phyloP scores from a whole-genome alignment of 2,113 vertebrate species.

The Triplophysa dalaica region DNA sequence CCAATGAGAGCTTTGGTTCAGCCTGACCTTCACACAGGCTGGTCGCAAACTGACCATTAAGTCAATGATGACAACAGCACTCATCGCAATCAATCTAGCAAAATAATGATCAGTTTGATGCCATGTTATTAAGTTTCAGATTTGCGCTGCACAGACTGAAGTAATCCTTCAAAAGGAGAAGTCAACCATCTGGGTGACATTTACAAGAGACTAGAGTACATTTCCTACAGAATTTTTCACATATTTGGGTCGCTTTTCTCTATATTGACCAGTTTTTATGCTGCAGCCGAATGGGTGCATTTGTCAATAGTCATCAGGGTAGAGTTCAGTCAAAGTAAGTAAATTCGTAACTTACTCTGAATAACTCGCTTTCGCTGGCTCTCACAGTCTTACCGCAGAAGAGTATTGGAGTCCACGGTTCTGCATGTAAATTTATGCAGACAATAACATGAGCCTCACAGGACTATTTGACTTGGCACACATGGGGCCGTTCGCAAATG shows the following conservation, averaged over 20 bases:
- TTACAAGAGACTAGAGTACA: neutral
- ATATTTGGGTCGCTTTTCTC: neutral
- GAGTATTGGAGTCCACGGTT: conserved; percentile 42
- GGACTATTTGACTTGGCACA: conserved; percentile 72
- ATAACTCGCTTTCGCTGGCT: neutral
- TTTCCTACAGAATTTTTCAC: neutral
- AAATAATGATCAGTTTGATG: conserved; percentile 86
- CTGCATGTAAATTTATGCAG: conserved; percentile 63
- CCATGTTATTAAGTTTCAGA: conserved; percentile 45
- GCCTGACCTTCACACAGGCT: conserved; percentile 87
- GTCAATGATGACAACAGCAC: conserved; percentile 86
- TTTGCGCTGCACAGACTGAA: neutral
- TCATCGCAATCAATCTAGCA: conserved; percentile 86
- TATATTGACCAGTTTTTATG: conserved; percentile 28
- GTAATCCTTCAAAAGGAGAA: neutral
- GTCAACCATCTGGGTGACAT: neutral
- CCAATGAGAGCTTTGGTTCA: conserved; percentile 82
- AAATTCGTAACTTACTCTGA: conserved; percentile 17
- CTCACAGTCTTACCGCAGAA: conserved; percentile 7
- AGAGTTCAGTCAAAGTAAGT: neutral
- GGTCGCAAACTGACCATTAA: conserved; percentile 84
- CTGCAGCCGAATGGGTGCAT: neutral
- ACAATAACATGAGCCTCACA: conserved; percentile 65
- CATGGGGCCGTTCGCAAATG: conserved; percentile 62
- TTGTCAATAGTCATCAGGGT: conserved; percentile 2